Evolutionary conservation across 2,888 invertebrate genomes (phyloP).

Genomic region (Neoscelio sp.): DNA sequence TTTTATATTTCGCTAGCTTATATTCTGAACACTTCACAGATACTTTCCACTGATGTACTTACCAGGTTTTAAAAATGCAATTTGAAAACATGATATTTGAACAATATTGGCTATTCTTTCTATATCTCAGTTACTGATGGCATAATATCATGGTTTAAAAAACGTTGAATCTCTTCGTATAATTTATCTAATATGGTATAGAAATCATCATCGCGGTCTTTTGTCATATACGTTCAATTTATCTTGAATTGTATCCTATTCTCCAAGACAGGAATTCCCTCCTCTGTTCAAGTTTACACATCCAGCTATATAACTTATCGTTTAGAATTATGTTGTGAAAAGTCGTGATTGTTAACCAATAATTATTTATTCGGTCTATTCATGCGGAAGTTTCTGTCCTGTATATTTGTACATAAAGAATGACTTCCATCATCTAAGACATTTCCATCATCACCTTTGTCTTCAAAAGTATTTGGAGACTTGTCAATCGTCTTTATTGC

Average conservation of each 20-base stretch:
- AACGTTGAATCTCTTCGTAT: not conserved
- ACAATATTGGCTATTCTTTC: conserved; percentile 24
- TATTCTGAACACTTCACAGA: not conserved
- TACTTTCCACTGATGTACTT: not conserved
- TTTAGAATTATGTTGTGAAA: not conserved
- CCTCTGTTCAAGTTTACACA: conserved; percentile 7
- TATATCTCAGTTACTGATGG: not conserved
- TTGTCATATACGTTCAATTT: not conserved
- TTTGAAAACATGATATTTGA: not conserved
- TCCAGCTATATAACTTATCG: conserved; percentile 1
- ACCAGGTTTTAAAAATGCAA: conserved; percentile 27
- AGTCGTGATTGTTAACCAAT: not conserved
- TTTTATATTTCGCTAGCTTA: conserved; percentile 3
- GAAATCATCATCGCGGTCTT: conserved; percentile 9
- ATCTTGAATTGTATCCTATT: not conserved
- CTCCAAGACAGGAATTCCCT: not conserved
- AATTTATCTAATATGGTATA: conserved; percentile 7
- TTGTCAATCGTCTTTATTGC: conserved; percentile 67
- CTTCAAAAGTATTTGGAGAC: conserved; percentile 70
- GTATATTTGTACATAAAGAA: conserved; percentile 63
- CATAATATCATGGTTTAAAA: conserved; percentile 1
- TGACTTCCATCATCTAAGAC: conserved; percentile 69
- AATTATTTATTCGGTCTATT: conserved; percentile 61
- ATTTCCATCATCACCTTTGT: conserved; percentile 70
- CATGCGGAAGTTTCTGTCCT: conserved; percentile 69